Percentiles rank a stretch among this genome's conserved stretches.
phyloP scores from a whole-genome alignment of 2,113 vertebrate species.

The Paracanthobrama guichenoti region DNA sequence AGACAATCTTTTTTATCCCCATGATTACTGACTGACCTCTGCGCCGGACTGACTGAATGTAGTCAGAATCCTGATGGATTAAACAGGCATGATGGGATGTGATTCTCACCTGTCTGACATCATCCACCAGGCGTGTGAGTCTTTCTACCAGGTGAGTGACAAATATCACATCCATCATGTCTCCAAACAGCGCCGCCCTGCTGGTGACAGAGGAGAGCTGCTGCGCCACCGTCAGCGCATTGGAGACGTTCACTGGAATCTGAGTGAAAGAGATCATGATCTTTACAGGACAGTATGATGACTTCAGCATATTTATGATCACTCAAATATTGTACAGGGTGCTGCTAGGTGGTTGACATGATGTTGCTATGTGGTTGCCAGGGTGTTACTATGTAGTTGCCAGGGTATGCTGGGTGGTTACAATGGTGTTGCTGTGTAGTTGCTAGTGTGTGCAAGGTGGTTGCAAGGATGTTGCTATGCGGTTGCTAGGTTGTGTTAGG shows the following conservation, averaged over 20 bases:
- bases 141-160: conserved; percentile 88
- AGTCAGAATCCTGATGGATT: background rate
- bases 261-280: conserved; percentile 53
- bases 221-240: conserved; percentile 79
- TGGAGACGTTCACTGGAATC: conserved; percentile 83
- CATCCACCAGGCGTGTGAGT: conserved; percentile 81
- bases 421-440: too few relatives aligned
- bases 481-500: too few relatives aligned
- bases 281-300: background rate
- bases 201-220: conserved; percentile 84
- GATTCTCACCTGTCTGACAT: conserved; percentile 78
- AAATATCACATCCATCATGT: conserved; percentile 90
- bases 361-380: too few relatives aligned
- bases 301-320: background rate
- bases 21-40: too few relatives aligned
- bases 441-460: too few relatives aligned
- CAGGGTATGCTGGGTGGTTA: too few relatives aligned
- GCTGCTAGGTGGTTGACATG: too few relatives aligned
- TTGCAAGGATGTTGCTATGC: too few relatives aligned
- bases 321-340: too few relatives aligned
- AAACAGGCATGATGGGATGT: background rate
- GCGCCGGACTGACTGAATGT: too few relatives aligned
- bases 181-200: conserved; percentile 80
- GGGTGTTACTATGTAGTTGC: too few relatives aligned
- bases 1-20: too few relatives aligned